A percentile compares a stretch with the other conserved stretches of the same genome.
phyloP scores from a whole-genome alignment of 2,797 vertebrate species.

The Pampus argenteus region DNA sequence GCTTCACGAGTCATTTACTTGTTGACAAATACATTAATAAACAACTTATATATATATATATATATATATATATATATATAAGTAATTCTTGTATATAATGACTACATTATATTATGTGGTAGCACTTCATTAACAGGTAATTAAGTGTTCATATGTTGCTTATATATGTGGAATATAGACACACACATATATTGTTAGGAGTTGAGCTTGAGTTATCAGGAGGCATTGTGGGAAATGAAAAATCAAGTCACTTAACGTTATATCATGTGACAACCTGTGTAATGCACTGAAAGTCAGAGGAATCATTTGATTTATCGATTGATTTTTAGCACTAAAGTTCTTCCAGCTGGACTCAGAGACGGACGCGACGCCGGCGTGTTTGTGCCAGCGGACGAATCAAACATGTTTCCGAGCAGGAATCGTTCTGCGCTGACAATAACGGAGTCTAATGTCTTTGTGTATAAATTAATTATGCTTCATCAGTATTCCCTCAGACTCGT shows the following conservation, averaged over 20 bases:
- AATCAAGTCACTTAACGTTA: background rate
- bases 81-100: too few relatives aligned
- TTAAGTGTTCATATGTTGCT: too few relatives aligned
- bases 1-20: too few relatives aligned
- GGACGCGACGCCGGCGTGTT: background rate
- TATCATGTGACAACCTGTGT: background rate
- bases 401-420: conserved; percentile 32
- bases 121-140: too few relatives aligned
- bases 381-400: conserved; percentile 29
- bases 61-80: too few relatives aligned
- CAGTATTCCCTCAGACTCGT: conserved; percentile 47
- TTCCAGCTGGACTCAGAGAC: conserved; percentile 21
- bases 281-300: too few relatives aligned
- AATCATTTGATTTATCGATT: background rate
- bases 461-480: conserved; percentile 58
- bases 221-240: background rate
- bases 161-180: too few relatives aligned
- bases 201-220: too few relatives aligned
- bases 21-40: too few relatives aligned
- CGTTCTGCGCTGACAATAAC: conserved; percentile 44
- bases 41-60: too few relatives aligned
- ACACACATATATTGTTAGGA: too few relatives aligned
- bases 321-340: background rate
- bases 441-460: conserved; percentile 41
- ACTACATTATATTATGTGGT: too few relatives aligned